phyloP scores from a whole-genome alignment of 2,888 invertebrate species.

The Panopea generosa region DNA sequence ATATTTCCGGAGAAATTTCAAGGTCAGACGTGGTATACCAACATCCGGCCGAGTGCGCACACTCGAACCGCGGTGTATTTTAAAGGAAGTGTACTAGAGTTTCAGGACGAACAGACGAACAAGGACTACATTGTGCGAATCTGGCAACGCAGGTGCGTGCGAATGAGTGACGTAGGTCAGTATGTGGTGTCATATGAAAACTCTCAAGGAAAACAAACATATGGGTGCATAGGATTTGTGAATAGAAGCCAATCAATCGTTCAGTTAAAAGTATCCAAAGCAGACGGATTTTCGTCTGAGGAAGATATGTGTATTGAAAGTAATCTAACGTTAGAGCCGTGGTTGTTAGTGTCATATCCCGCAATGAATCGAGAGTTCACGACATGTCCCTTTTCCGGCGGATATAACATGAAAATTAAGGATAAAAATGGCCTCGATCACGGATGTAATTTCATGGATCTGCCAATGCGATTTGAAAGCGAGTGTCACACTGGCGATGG shows the following conservation, averaged over 20 bases:
- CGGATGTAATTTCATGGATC: constrained; percentile 76
- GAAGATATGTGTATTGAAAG: constrained; percentile 62
- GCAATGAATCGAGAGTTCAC: constrained; percentile 62
- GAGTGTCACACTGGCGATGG: constrained; percentile 80
- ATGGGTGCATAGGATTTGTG: constrained; percentile 55
- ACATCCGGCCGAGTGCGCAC: constrained; percentile 30
- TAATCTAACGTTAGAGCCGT: constrained; percentile 66
- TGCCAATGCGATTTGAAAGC: constrained; percentile 80
- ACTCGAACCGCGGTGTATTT: constrained; percentile 49
- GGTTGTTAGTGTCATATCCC: constrained; percentile 72
- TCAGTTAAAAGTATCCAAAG: constrained; percentile 68
- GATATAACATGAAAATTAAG: constrained; percentile 78
- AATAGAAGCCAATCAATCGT: constrained; percentile 60
- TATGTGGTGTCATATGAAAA: constrained; percentile 27
- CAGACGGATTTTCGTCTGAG: constrained; percentile 17
- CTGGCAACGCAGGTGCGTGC: constrained; percentile 30
- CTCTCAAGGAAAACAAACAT: constrained; percentile 15
- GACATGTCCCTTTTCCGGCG: constrained; percentile 76
- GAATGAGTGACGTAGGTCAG: constrained; percentile 38
- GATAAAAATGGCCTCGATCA: constrained; percentile 63
- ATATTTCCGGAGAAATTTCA: constrained; percentile 53
- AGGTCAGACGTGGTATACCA: constrained; percentile 49
- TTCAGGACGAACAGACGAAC: constrained; percentile 46
- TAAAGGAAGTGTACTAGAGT: constrained; percentile 42
- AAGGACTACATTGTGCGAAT: constrained; percentile 20